These are phyloP conservation scores for Cotesia congregata DNA, from an alignment of 2,888 invertebrate genomes.

Conservation along the genomic window DNA sequence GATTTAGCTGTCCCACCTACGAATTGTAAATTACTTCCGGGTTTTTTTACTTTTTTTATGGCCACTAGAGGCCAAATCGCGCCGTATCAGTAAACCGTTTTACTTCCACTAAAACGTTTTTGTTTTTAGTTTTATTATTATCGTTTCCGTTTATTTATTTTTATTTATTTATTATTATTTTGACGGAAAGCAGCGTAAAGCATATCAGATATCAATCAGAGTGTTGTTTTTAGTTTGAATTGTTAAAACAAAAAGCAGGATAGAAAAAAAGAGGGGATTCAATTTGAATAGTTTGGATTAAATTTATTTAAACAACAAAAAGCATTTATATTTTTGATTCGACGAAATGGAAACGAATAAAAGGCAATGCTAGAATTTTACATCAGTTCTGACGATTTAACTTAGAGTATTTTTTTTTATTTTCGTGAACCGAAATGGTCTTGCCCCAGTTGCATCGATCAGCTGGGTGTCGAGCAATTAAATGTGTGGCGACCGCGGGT, in stretches of 20 bases:
- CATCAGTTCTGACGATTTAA: background rate
- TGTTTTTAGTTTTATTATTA: background rate
- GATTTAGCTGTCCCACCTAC: slow-evolving; percentile 18
- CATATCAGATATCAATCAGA: background rate
- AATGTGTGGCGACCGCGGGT: slow-evolving; percentile 31
- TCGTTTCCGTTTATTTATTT: no score
- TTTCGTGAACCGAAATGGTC: background rate
- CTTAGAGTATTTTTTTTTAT: background rate
- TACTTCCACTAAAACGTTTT: background rate
- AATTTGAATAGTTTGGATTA: background rate
- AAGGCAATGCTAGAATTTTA: background rate
- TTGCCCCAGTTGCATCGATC: slow-evolving; percentile 36
- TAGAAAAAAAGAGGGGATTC: background rate
- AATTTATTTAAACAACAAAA: background rate
- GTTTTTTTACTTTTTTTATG: slow-evolving; percentile 14
- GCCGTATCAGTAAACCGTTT: background rate
- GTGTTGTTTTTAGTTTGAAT: background rate
- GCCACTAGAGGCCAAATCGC: slow-evolving; percentile 1
- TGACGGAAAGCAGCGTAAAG: background rate
- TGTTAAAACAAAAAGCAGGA: background rate
- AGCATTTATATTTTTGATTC: background rate
- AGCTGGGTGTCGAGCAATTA: slow-evolving; percentile 46
- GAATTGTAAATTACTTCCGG: slow-evolving; percentile 25
- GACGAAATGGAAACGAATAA: background rate
- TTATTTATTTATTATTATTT: no score